A percentile compares a stretch with the other conserved stretches of the same genome.
phyloP scores from a whole-genome alignment of 2,888 invertebrate genomes.

The Melikaiella ostensackeni region DNA sequence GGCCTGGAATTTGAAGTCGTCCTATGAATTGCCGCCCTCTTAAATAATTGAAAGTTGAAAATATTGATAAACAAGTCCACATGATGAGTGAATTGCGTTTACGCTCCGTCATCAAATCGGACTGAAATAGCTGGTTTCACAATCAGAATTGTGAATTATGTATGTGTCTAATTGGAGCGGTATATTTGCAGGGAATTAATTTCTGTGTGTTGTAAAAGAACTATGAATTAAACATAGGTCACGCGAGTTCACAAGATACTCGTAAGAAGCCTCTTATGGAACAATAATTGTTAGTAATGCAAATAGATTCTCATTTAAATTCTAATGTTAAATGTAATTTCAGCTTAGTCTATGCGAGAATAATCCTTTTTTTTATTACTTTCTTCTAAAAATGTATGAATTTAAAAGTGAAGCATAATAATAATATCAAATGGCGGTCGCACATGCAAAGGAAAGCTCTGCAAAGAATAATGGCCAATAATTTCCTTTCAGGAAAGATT shows the following conservation, averaged over 20 bases:
- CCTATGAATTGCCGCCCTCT: too few species aligned
- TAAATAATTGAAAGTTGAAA: too few species aligned
- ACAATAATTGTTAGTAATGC: conserved; percentile 23
- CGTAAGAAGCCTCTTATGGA: not conserved
- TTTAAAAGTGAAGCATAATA: conserved; percentile 3
- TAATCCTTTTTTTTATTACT: conserved; percentile 2
- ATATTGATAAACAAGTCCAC: too few species aligned
- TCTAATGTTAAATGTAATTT: conserved; percentile 2
- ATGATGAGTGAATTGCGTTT: conserved; percentile 7
- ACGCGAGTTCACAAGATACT: conserved; percentile 17
- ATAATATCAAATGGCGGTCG: not conserved
- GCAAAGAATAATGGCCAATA: not conserved
- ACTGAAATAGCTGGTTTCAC: not conserved
- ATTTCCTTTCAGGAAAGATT: too few species aligned
- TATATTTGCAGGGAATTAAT: conserved; percentile 11
- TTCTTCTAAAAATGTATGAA: conserved; percentile 22
- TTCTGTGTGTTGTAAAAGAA: conserved; percentile 13
- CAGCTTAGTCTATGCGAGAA: not conserved
- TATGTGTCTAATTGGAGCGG: conserved; percentile 15
- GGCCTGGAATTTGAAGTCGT: too few species aligned
- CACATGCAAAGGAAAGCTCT: not conserved
- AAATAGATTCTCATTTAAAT: conserved; percentile 25
- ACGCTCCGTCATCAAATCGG: not conserved
- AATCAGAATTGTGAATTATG: conserved; percentile 27
- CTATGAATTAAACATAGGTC: conserved; percentile 16